These are phyloP conservation scores for Grapholita molesta DNA, from an alignment of 1,140 invertebrate species.

Conservation along the genomic window DNA sequence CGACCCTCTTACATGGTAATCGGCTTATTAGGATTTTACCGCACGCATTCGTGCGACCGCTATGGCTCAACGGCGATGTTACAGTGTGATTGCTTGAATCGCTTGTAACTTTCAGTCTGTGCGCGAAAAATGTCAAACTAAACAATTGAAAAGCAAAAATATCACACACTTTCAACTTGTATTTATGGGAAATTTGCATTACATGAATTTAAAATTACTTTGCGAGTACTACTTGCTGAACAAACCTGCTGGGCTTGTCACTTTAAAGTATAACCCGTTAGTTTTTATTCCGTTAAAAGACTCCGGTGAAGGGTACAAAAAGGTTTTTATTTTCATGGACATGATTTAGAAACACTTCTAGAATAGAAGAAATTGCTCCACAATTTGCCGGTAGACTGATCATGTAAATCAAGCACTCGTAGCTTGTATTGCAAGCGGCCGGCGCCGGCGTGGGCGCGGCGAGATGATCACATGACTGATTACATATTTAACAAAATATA, in stretches of 20 bases:
- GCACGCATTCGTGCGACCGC: conserved; percentile 36
- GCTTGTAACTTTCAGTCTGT: not conserved
- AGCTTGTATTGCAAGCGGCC: conserved; percentile 46
- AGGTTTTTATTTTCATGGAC: not conserved
- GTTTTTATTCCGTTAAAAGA: too few species aligned
- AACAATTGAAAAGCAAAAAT: not conserved
- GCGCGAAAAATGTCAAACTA: not conserved
- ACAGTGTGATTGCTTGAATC: not conserved
- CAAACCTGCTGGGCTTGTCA: too few species aligned
- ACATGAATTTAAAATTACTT: too few species aligned
- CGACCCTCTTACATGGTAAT: conserved; percentile 55
- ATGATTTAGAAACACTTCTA: not conserved
- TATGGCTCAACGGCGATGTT: conserved; percentile 15
- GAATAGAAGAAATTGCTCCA: not conserved
- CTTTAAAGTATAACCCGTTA: too few species aligned
- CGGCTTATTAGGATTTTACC: conserved; percentile 62
- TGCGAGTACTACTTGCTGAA: too few species aligned
- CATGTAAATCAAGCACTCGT: conserved; percentile 10
- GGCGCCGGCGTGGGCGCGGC: conserved; percentile 63
- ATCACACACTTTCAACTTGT: not conserved
- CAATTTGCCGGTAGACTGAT: not conserved
- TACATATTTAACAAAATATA: conserved; percentile 68
- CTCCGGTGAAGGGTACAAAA: not conserved
- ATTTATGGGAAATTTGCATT: not conserved
- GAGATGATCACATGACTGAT: conserved; percentile 67